Percentiles rank a stretch among this genome's conserved stretches.
These are phyloP conservation scores for Engystomops pustulosus DNA, from an alignment of 2,113 vertebrate genomes.

Conservation along the genomic window DNA sequence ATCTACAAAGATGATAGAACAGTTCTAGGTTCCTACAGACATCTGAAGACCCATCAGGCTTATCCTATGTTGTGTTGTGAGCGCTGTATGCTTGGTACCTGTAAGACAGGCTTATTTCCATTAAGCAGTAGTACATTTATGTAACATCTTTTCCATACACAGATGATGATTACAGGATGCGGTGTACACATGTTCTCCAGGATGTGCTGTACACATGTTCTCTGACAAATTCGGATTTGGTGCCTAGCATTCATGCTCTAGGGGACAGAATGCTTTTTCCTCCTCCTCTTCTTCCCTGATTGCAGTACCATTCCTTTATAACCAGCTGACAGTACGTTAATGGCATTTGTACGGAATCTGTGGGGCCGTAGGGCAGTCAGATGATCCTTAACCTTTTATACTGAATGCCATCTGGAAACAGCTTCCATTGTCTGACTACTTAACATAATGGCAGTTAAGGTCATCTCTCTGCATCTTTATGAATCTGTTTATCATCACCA, in stretches of 20 bases:
- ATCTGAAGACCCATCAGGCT: background rate
- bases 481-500: conserved; percentile 54
- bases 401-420: conserved; percentile 58
- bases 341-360: conserved; percentile 52
- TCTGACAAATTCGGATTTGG: conserved; percentile 34
- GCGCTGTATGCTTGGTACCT: background rate
- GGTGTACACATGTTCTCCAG: conserved; percentile 44
- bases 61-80: background rate
- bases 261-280: conserved; percentile 44
- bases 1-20: background rate
- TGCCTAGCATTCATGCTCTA: conserved; percentile 51
- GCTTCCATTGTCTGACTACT: conserved; percentile 57
- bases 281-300: conserved; percentile 2
- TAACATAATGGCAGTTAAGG: conserved; percentile 59
- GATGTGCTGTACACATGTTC: conserved; percentile 45
- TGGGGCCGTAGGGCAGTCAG: conserved; percentile 50
- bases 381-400: conserved; percentile 60
- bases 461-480: conserved; percentile 50
- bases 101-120: conserved; percentile 32
- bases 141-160: conserved; percentile 57
- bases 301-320: conserved; percentile 52
- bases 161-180: conserved; percentile 57
- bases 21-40: background rate
- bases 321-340: conserved; percentile 54
- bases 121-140: conserved; percentile 47